Evolutionary conservation across 2,113 vertebrate species (phyloP).

Genomic region (Pangasianodon gigas): DNA sequence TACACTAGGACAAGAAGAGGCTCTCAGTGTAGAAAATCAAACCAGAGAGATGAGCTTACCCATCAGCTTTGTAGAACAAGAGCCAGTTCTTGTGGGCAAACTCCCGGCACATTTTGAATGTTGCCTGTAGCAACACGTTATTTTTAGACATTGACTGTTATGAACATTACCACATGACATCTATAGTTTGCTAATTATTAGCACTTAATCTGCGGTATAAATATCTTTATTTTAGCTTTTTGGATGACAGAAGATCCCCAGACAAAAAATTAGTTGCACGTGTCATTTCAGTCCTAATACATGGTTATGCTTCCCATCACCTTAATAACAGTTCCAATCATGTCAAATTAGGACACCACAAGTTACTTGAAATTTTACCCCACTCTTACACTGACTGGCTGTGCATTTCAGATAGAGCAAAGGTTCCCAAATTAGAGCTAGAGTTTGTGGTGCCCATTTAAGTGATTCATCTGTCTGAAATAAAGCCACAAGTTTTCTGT

Average conservation of each 20-base stretch:
- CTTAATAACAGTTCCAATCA: neutral
- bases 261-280: neutral
- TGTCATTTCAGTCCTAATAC: neutral
- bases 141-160: neutral
- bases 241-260: neutral
- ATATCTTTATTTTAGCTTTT: neutral
- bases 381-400: neutral
- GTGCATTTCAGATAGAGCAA: too few species aligned
- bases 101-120: conserved; percentile 89
- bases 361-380: neutral
- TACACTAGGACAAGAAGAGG: neutral
- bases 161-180: neutral
- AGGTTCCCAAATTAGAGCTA: neutral
- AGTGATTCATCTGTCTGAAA: neutral
- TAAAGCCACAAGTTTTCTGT: neutral
- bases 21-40: neutral
- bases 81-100: conserved; percentile 98
- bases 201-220: neutral
- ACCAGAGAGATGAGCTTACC: conserved; percentile 72
- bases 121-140: conserved; percentile 61
- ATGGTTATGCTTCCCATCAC: neutral
- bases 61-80: conserved; percentile 88
- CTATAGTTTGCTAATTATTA: neutral
- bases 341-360: neutral
- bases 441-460: neutral